These are phyloP conservation scores for Phanerotoma sp. DNA, from an alignment of 2,888 invertebrate species.

Conservation along the genomic window DNA sequence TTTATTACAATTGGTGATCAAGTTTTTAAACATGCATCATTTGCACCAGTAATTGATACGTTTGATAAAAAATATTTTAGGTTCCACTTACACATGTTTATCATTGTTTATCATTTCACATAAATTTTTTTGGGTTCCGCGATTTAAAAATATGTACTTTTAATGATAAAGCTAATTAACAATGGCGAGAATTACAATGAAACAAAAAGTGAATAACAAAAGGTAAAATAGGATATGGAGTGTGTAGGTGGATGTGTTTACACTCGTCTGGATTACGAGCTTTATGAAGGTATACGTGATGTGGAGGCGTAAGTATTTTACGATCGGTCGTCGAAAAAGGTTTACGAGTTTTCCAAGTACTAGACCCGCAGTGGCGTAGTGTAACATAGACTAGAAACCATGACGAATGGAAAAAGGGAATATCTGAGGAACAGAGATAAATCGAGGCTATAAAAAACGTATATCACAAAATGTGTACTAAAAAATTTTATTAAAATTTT, in stretches of 20 bases:
- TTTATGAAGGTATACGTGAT: not conserved
- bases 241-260: constrained; percentile 7
- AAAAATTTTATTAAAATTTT: not conserved
- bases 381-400: constrained; percentile 5
- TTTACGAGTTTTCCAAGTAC: constrained; percentile 21
- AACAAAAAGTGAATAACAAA: not conserved
- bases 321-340: constrained; percentile 23
- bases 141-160: too few species aligned
- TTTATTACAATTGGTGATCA: too few species aligned
- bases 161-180: not conserved
- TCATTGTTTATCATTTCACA: too few species aligned
- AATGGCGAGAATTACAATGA: not conserved
- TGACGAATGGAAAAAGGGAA: constrained; percentile 1
- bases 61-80: too few species aligned
- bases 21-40: too few species aligned
- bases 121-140: not conserved
- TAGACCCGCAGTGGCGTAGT: not conserved
- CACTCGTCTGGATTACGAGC: constrained; percentile 1
- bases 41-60: too few species aligned
- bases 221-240: not conserved
- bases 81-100: too few species aligned
- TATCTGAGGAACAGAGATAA: constrained; percentile 13
- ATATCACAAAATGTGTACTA: not conserved
- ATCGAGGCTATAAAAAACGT: constrained; percentile 2
- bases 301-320: constrained; percentile 26